Evolutionary conservation across 2,888 invertebrate genomes (phyloP), one percentile per base, ranked within the genome.

Genomic region (Meteorus cinctellus): DNA sequence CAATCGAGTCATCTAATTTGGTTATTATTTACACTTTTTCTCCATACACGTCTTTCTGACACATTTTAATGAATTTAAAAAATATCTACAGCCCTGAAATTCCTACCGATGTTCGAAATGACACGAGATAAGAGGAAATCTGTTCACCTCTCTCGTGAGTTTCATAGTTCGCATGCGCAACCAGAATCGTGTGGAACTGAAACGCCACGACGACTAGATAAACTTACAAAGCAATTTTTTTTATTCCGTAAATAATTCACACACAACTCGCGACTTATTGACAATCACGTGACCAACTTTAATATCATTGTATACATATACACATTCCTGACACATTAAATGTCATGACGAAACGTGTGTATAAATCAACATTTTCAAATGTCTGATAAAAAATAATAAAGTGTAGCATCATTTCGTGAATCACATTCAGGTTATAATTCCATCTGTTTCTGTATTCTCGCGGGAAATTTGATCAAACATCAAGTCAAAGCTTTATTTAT

Each of bases 151-250:
- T 41, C 12, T 12, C 41, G 12, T 12, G 8, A 19, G 19, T 55
- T 55, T 6, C 6, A 55, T 19, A 55, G 24, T 55, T 19, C 55
- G 55, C 55, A 19, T 55, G 55, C 55, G 55, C 55, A 5, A 19
- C n/a, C 19, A 55, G 8, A 19, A 19, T 19, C 31, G 12, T 6
- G 12, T 24, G 19, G 12, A 65, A n/a, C 1, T 60, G 12, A 36
- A 67, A 71, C 67, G 68, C 75, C 66, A 75, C 75, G 67, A 75
- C 71, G 66, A 60, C 67, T 41, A 65, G 3, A 19, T 5, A 36
- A 29, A 16, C 5, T 27, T 63, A 34, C 10, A 63, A 29, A 62
- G 6, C 12, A 24, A 8, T 0, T 34, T 36, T 41, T 36, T 65
- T 36, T 19, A 36, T 65, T 41, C 10, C 19, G 8, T 41, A 8